Base-by-base conservation (phyloP, 2,113 vertebrate genomes). In the Synodontis membranacea region DNA sequence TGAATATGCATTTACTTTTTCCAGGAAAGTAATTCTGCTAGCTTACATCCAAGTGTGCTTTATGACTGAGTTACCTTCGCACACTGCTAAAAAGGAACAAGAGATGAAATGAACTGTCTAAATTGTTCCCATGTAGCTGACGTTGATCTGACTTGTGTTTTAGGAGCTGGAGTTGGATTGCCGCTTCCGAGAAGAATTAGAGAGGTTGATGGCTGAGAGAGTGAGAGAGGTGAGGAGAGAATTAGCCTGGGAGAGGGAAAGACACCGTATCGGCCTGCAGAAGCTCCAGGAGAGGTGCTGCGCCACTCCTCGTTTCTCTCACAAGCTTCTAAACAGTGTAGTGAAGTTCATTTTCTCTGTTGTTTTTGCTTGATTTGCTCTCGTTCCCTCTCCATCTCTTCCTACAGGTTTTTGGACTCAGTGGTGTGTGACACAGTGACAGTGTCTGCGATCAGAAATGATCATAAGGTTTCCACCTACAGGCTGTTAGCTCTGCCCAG, bases 161-260 rank as follows among this genome's bases (percentile, higher is more conserved):
- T 87, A 99, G 98, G 96, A 97, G 84, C 94, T 95, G 89, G 93
- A 96, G 88, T 78, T 97, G 87, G 95, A 98, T 89, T 88, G 0
- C 3, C 91, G 90, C 88, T 96, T 98, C 89, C 93, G 88, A 52
- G 94, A 96, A 76, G 94, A 96, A 84, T 92, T 94, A 70, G 84
- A 94, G 42, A 95, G 90, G 68, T 90, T 91, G 90, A 97, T 90
- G 50, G 93, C 88, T 34, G 87, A 93, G 80, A 93, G 75, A 84
- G 93, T 97, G 80, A 93, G 90, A 31, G 91, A 94, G 80, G 93
- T 96, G 87, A 92, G 94, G 91, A 96, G 92, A 68, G 94, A 97
- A 87, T 89, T 97, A 91, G 94, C 92, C 78, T 97, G 97, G 98
- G 96, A 98, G 89, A 92, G 91, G 14, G 96, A 98, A 93, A 96